phyloP scores from a whole-genome alignment of 2,113 vertebrate genomes.

The Glaucomys volans region DNA sequence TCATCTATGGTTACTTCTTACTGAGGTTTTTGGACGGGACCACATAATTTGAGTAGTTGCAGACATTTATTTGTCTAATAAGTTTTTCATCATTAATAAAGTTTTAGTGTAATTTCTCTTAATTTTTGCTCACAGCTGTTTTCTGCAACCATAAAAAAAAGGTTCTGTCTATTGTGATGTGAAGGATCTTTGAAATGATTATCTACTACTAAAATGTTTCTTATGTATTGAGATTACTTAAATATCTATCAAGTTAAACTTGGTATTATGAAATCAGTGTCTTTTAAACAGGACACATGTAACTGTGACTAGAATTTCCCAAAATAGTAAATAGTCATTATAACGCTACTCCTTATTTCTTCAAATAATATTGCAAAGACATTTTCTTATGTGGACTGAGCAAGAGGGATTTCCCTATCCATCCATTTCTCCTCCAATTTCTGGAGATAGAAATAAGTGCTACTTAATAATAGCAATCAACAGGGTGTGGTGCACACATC shows the following conservation, averaged over 20 bases:
- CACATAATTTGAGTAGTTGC: neutral
- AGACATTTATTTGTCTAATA: slow-evolving; percentile 33
- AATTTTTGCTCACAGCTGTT: slow-evolving; percentile 42
- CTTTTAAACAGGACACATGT: neutral
- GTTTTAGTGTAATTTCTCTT: slow-evolving; percentile 23
- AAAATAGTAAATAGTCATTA: neutral
- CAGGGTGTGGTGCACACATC: neutral
- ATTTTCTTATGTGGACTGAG: neutral
- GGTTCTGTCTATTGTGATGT: neutral
- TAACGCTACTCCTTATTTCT: neutral
- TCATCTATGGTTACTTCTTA: slow-evolving; percentile 6
- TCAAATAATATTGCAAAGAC: slow-evolving; percentile 10
- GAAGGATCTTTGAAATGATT: neutral
- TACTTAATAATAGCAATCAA: neutral
- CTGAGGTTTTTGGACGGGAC: neutral
- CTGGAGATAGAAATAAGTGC: neutral
- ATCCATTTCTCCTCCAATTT: neutral
- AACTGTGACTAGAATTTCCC: neutral
- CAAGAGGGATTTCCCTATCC: slow-evolving; percentile 12
- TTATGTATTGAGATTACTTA: neutral
- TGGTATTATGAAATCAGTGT: neutral
- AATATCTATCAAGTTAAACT: neutral
- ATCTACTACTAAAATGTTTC: slow-evolving; percentile 19
- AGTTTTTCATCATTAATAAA: slow-evolving; percentile 19
- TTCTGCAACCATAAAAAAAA: slow-evolving; percentile 7